These are phyloP conservation scores for Clunio marinus DNA, from an alignment of 2,888 invertebrate species.

Conservation along the genomic window DNA sequence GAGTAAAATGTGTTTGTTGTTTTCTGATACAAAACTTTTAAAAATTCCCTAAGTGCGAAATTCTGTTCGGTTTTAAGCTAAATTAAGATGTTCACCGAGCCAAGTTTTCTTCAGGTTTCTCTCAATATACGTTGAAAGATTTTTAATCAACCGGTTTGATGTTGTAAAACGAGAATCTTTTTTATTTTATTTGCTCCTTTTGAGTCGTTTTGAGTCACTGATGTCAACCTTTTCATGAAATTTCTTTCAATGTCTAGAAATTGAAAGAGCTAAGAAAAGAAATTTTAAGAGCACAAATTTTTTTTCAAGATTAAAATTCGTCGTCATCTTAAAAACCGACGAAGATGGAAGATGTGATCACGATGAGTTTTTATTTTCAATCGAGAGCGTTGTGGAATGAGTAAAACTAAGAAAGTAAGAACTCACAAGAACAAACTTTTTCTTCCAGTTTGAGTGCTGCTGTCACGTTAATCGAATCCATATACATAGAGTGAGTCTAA, in stretches of 20 bases:
- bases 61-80: not conserved
- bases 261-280: no score
- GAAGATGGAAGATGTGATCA: no score
- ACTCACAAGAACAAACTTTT: not conserved
- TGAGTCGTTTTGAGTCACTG: no score
- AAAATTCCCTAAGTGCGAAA: not conserved
- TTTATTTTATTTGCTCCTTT: not conserved
- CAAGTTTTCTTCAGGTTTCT: not conserved
- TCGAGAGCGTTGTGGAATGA: not conserved
- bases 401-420: not conserved
- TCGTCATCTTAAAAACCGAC: no score
- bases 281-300: no score
- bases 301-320: no score
- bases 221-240: no score
- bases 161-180: not conserved
- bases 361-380: not conserved
- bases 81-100: not conserved
- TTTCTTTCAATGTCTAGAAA: no score
- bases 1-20: not conserved
- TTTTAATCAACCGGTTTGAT: not conserved
- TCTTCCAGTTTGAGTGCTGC: constrained; percentile 12
- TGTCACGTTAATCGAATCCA: constrained; percentile 38
- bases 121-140: not conserved
- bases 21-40: no score
- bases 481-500: not conserved